Conservation (phyloP, 2,797 vertebrate species). For the Dermochelys coriacea region DNA sequence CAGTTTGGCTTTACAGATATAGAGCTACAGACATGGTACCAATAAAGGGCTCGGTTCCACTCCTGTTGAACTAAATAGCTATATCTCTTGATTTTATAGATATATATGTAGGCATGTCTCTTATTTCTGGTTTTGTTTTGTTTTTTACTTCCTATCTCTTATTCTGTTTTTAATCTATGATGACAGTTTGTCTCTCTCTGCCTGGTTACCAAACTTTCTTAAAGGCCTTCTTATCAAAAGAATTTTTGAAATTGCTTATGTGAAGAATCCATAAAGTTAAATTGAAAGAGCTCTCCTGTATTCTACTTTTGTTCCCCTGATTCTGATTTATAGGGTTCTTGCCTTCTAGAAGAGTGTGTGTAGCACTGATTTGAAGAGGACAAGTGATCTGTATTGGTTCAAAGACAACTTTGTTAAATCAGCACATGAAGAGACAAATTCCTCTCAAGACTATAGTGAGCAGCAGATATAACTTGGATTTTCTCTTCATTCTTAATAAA, state of each 20-base stretch:
- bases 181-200: not conserved
- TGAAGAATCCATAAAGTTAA: not conserved
- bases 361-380: not conserved
- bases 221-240: not conserved
- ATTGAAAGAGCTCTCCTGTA: not conserved
- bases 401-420: not conserved
- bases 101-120: not conserved
- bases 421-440: not conserved
- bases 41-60: not conserved
- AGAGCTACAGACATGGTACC: not conserved
- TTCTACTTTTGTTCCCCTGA: not conserved
- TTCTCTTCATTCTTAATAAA: constrained; percentile 43
- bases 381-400: not conserved
- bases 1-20: not conserved
- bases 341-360: not conserved
- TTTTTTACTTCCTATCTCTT: not conserved
- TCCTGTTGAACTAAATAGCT: not conserved
- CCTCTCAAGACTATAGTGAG: constrained; percentile 13
- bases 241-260: not conserved
- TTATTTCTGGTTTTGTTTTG: not conserved
- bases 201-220: not conserved
- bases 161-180: not conserved
- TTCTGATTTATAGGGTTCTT: not conserved
- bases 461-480: not conserved
- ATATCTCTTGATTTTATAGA: not conserved